Base-by-base conservation (phyloP, 2,888 invertebrate genomes). In the Bombylius discolor region DNA sequence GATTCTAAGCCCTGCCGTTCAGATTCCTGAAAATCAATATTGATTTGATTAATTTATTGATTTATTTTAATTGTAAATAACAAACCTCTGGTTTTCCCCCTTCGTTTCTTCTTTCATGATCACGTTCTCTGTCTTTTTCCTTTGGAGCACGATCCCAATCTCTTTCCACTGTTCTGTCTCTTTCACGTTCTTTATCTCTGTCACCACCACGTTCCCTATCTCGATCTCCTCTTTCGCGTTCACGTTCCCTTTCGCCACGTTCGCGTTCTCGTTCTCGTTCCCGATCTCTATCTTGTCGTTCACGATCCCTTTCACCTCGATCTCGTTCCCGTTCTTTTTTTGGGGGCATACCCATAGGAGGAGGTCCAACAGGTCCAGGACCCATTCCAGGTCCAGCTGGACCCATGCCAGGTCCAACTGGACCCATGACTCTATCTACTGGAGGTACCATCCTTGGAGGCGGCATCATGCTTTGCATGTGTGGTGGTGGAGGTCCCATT, bases 241-340 rank as follows among this genome's bases (percentile, higher is more conserved):
- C 61, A 13, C 33, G 32, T n/a, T 61, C 58, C 1, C 62, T 56
- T 34, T 65, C 59, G n/a, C 60, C 59, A 14, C 60, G 57, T 44
- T 65, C 66, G 4, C 78, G 74, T n/a, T 77, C 78, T 7, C 78
- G 71, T 12, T 79, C 79, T 51, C 79, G 70, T 23, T 81, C 81
- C 61, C 78, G 68, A 52, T 74, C 75, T 51, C 75, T 69, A 12
- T 71, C 71, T 5, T 61, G 64, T 58, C 78, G 9, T 49, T 56
- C 56, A 11, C 56, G 52, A 4, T 54, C 55, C 3, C 55, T 50
- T 1, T 60, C 60, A 9, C 58, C 63, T 3, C 61, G 47, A 0
- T 61, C 64, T 57, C 72, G 65, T 12, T 76, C 76, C 4, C 73
- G 67, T 34, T 56, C 58, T 31, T 49, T 60, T 52, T 62, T 59